A percentile compares a stretch with the other conserved stretches of the same genome.
These are phyloP conservation scores for Caenorhabditis sp. DNA, from an alignment of 2,888 invertebrate genomes.

Conservation along the genomic window DNA sequence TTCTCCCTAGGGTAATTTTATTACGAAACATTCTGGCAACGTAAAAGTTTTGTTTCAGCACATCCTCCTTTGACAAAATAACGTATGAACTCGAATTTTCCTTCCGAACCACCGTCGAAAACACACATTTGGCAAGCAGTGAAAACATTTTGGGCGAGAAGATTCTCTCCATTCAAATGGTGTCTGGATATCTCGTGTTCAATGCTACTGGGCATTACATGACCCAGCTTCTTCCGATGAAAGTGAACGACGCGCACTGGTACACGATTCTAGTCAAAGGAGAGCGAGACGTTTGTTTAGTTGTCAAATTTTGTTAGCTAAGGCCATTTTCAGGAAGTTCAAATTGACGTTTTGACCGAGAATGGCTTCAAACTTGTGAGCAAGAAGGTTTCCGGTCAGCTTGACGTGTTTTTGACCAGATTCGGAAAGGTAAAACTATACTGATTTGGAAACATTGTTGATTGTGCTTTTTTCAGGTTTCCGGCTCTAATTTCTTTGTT, in stretches of 20 bases:
- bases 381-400: slow-evolving; percentile 6
- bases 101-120: slow-evolving; percentile 74
- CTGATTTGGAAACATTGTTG: not conserved
- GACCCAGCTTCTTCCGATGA: slow-evolving; percentile 61
- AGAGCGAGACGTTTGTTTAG: slow-evolving; percentile 15
- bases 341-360: slow-evolving; percentile 36
- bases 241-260: slow-evolving; percentile 75
- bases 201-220: slow-evolving; percentile 61
- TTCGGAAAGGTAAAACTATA: slow-evolving; percentile 58
- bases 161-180: slow-evolving; percentile 56
- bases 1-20: slow-evolving; percentile 64
- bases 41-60: slow-evolving; percentile 17
- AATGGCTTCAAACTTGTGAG: slow-evolving; percentile 20
- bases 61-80: slow-evolving; percentile 48
- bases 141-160: slow-evolving; percentile 73
- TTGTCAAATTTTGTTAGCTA: not conserved
- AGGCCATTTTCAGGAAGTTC: slow-evolving; percentile 25
- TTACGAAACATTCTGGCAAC: not conserved
- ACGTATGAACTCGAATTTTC: slow-evolving; percentile 66
- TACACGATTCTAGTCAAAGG: slow-evolving; percentile 60
- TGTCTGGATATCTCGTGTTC: slow-evolving; percentile 63
- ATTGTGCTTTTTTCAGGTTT: slow-evolving; percentile 27
- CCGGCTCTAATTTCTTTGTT: slow-evolving; percentile 59
- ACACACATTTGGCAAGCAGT: slow-evolving; percentile 71
- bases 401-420: slow-evolving; percentile 54